phyloP scores from a whole-genome alignment of 2,113 vertebrate species.

The Lepus timidus region DNA sequence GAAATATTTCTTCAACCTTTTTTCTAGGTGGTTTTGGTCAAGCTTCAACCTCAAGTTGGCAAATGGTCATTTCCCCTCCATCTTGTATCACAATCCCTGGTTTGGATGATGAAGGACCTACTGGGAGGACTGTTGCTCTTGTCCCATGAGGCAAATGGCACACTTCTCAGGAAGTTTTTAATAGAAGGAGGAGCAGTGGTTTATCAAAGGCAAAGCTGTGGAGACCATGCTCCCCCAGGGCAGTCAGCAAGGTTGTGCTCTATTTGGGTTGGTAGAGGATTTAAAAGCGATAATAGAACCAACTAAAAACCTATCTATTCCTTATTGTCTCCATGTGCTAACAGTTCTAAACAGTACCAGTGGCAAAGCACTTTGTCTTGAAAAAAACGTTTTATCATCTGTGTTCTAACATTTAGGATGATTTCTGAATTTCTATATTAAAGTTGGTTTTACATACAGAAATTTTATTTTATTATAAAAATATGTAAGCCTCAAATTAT shows the following conservation, averaged over 20 bases:
- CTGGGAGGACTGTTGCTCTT: not conserved
- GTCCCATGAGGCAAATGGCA: not conserved
- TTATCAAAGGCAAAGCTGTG: not conserved
- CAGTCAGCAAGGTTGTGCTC: too few species aligned
- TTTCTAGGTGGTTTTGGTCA: not conserved
- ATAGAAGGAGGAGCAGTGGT: not conserved
- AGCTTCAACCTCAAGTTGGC: not conserved
- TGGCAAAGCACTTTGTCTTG: not conserved
- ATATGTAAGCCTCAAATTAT: not conserved
- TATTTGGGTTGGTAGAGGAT: not conserved
- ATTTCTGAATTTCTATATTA: not conserved
- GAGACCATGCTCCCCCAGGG: not conserved
- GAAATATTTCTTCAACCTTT: not conserved
- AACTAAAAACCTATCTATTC: not conserved
- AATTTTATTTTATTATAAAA: slow-evolving; percentile 9
- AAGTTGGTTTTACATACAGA: not conserved
- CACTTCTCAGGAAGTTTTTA: not conserved
- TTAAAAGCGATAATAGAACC: slow-evolving; percentile 12
- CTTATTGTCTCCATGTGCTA: not conserved
- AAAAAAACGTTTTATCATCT: not conserved
- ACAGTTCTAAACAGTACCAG: not conserved
- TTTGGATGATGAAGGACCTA: not conserved
- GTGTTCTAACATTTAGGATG: not conserved
- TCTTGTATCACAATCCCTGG: not conserved
- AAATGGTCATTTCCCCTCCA: not conserved